Conservation (phyloP, 1,140 invertebrate genomes). For the Dendroctonus valens region DNA sequence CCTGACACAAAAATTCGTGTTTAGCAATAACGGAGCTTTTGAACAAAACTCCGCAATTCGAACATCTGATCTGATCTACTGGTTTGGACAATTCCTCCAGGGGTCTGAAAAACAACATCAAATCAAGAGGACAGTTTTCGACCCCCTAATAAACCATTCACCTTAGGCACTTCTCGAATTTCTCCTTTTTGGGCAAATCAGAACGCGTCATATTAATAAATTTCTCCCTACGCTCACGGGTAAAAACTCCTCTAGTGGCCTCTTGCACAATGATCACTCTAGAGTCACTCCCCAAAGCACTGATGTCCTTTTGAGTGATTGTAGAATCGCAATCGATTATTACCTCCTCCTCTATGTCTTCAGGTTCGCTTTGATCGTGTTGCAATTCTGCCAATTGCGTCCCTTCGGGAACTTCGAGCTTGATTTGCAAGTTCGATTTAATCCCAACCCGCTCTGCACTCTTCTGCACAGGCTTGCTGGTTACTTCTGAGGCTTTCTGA, state of each 20-base stretch:
- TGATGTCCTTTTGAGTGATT: constrained; percentile 1
- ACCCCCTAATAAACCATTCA: too few species aligned
- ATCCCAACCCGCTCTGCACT: constrained; percentile 5
- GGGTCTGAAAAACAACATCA: constrained; percentile 31
- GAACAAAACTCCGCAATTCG: constrained; percentile 37
- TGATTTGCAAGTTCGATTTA: constrained; percentile 1
- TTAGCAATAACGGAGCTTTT: constrained; percentile 29
- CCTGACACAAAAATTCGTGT: constrained; percentile 40
- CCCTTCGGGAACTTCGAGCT: too few species aligned
- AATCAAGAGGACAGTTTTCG: too few species aligned
- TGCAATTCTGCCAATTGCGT: too few species aligned
- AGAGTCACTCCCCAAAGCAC: constrained; percentile 6
- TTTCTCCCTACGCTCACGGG: constrained; percentile 35
- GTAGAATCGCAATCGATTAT: neutral
- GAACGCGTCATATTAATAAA: constrained; percentile 42
- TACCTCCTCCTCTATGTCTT: neutral
- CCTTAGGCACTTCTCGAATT: constrained; percentile 28
- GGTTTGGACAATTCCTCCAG: constrained; percentile 37
- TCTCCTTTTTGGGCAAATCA: constrained; percentile 27
- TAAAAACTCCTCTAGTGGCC: neutral
- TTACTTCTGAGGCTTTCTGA: neutral
- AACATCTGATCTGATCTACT: constrained; percentile 43
- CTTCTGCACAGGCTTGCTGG: neutral
- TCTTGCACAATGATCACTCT: constrained; percentile 19
- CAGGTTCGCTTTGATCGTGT: too few species aligned